A percentile compares a stretch with the other conserved stretches of the same genome.
Conservation (phyloP, 2,113 vertebrate genomes). For the Urocynchramus pylzowi region DNA sequence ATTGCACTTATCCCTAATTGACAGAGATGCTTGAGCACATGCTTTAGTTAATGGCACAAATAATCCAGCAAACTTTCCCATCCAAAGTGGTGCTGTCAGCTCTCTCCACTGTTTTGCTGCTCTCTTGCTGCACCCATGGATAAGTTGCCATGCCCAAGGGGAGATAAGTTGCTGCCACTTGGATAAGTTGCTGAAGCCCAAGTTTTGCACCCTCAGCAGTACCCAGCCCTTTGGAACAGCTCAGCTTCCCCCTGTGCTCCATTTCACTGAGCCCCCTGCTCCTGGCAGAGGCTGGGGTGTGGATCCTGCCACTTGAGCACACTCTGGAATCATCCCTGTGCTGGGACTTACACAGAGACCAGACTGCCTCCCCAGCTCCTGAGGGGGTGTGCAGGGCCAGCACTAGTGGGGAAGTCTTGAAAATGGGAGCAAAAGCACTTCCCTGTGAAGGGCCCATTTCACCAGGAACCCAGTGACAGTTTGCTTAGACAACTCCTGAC, state of each 20-base stretch:
- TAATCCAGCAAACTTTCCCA: not conserved
- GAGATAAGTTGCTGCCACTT: not conserved
- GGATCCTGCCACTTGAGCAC: not conserved
- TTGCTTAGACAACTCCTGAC: not conserved
- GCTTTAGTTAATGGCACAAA: not conserved
- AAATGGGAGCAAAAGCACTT: not conserved
- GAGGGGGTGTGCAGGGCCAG: rapidly evolving
- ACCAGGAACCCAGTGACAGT: not conserved
- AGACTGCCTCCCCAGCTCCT: not conserved
- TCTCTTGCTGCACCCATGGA: not conserved
- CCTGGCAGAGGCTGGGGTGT: too few relatives aligned
- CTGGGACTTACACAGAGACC: not conserved
- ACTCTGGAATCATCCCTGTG: not conserved
- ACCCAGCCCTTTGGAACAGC: not conserved
- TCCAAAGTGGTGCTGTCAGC: not conserved
- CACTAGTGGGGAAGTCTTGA: not conserved
- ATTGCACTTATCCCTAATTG: not conserved
- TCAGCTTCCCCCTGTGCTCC: not conserved
- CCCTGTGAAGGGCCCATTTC: not conserved
- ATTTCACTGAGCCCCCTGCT: not conserved
- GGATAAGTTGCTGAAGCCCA: not conserved
- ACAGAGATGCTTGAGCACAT: not conserved
- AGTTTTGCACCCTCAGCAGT: not conserved
- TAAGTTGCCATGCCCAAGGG: too few relatives aligned
- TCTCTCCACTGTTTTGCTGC: not conserved